These are phyloP conservation scores for Ciona savignyi DNA, from an alignment of 23 tunicate genomes.

Conservation along the genomic window DNA sequence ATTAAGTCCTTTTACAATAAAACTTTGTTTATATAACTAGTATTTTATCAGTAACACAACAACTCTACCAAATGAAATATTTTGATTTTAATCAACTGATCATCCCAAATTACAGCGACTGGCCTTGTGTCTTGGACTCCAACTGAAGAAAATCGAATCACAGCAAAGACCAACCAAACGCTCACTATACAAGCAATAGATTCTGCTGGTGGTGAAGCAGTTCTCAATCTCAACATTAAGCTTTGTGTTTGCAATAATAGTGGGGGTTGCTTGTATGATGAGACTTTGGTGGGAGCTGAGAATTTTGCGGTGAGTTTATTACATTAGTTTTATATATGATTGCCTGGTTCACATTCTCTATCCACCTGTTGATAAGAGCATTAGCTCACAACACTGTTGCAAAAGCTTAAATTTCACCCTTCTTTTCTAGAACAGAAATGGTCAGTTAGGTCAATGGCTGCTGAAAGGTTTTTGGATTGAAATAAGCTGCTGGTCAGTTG, in stretches of 20 bases:
- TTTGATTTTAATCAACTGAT: no score
- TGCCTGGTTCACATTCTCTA: no score
- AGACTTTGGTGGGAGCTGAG: not conserved
- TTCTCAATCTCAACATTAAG: constrained; percentile 11
- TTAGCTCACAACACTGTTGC: no score
- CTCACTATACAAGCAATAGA: constrained; percentile 18
- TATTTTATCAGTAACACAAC: not conserved
- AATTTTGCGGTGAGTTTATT: constrained; percentile 33
- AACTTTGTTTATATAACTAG: not conserved
- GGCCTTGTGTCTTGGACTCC: constrained; percentile 35
- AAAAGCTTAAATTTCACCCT: no score
- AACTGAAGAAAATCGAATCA: constrained; percentile 1
- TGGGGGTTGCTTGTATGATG: constrained; percentile 18
- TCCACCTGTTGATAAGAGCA: no score
- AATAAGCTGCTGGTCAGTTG: no score
- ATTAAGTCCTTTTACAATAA: no score
- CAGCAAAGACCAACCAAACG: not conserved
- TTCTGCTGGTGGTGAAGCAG: not conserved
- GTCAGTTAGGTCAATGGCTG: no score
- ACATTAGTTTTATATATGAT: no score
- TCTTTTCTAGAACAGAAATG: no score
- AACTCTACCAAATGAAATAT: not conserved
- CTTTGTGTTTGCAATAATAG: constrained; percentile 20
- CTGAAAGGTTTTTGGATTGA: no score
- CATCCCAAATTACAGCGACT: not conserved